A percentile compares a stretch with the other conserved stretches of the same genome.
Conservation (phyloP, 2,888 invertebrate genomes). For the Ennomos quercinarius region DNA sequence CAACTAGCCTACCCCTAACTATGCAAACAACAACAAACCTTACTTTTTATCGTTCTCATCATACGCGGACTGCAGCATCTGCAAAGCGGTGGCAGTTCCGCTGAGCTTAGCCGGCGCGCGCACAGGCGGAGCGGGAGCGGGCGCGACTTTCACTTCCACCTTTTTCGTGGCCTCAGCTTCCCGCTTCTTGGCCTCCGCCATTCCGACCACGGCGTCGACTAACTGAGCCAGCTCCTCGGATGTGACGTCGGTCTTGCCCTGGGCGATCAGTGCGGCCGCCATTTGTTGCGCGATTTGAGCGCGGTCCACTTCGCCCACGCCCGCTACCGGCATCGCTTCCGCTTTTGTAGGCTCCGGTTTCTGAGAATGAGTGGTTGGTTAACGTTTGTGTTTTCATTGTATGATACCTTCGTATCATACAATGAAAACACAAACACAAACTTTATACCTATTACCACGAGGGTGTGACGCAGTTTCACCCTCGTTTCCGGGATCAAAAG, state of each 20-base stretch:
- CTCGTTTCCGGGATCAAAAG: too few species aligned
- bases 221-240: conserved; percentile 92
- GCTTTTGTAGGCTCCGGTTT: conserved; percentile 25
- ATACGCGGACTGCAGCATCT: conserved; percentile 77
- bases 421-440: too few species aligned
- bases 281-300: conserved; percentile 92
- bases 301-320: conserved; percentile 91
- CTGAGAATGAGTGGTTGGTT: conserved; percentile 4
- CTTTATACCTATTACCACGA: too few species aligned
- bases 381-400: too few species aligned
- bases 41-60: conserved; percentile 74
- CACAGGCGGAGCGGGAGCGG: conserved; percentile 15
- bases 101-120: conserved; percentile 25
- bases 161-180: conserved; percentile 57
- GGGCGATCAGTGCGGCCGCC: conserved; percentile 91
- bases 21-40: conserved; percentile 19
- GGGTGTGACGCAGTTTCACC: too few species aligned
- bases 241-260: conserved; percentile 93
- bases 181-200: conserved; percentile 78
- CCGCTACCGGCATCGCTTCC: conserved; percentile 88
- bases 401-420: too few species aligned
- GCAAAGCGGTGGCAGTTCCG: conserved; percentile 72
- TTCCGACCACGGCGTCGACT: conserved; percentile 90
- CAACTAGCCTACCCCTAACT: too few species aligned
- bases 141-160: conserved; percentile 23